Evolutionary conservation across 1,140 invertebrate species (phyloP), one percentile per base, ranked within the genome.

Genomic region (Drosophila kohkoa): DNA sequence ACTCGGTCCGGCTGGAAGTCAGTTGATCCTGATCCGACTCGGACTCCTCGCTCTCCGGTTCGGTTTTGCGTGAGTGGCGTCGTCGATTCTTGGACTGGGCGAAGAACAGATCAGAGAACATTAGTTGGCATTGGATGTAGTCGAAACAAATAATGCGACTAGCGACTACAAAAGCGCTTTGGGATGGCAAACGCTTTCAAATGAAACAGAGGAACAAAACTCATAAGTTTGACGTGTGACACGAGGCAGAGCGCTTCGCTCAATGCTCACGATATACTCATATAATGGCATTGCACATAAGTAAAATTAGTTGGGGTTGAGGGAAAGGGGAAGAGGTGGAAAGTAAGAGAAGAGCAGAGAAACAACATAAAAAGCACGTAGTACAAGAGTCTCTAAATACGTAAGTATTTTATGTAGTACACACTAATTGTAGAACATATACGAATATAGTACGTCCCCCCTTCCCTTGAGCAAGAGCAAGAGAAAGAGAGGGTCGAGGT

Each of bases 11-110:
- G 91, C 95, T 96, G 70, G 95, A 96, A 55, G 95, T 96, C 75
- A 96, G 88, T 81, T 95, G 95, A 81, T 96, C 96, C 67, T 94
- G 95, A 92, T 96, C 96, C 78, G 95, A 96, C 89, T 96, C 95
- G 81, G 95, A 96, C 78, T 96, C 95, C 91, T 96, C 96, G 82
- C 95, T 95, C 91, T 96, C 95, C 62, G 95, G 94, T 85, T 96
- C 95, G 1, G 93, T 93, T 91, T 95, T 94, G 82, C 95, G 85
- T 81, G 94, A 93, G 93, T 93, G 94, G 86, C 94, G 94, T 80
- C 94, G 93, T 54, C 94, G 93, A 67, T 93, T 93, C 91, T 94
- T 94, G 67, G 93, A 93, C 85, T 88, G 85, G 43, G 64, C 78
- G 41, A 35, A 57, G 71, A 81, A 78, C 35, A 38, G 72, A 82